phyloP scores from a whole-genome alignment of 2,113 vertebrate species.

The Nothoprocta pentlandii region DNA sequence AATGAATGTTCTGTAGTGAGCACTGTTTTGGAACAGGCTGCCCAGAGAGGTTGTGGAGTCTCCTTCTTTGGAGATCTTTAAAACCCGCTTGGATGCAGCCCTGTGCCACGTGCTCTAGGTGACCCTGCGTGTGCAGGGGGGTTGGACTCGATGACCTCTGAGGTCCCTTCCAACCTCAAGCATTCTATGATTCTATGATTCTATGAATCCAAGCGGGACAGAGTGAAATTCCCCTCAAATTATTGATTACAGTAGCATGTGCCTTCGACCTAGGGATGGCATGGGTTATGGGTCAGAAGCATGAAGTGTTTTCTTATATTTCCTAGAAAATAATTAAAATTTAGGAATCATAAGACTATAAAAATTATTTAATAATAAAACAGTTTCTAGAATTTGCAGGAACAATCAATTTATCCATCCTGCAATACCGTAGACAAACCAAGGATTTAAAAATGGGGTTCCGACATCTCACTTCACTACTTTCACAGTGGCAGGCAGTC shows the following conservation, averaged over 20 bases:
- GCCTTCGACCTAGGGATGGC: neutral
- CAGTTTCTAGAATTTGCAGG: neutral
- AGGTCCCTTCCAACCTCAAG: too few relatives aligned
- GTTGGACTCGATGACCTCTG: too few relatives aligned
- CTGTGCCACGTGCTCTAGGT: too few relatives aligned
- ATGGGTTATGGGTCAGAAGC: neutral
- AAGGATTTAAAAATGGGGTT: neutral
- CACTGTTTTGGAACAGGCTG: neutral
- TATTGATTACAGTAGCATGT: neutral
- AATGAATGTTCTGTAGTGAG: neutral
- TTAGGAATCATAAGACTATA: neutral
- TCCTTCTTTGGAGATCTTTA: too few relatives aligned
- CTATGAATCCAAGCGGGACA: neutral
- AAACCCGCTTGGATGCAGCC: too few relatives aligned
- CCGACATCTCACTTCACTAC: neutral
- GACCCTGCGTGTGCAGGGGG: too few relatives aligned
- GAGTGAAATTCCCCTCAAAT: neutral
- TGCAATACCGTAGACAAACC: neutral
- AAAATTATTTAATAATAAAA: neutral
- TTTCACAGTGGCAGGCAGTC: neutral
- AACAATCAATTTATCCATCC: neutral
- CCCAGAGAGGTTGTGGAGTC: too few relatives aligned
- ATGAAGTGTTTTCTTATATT: neutral
- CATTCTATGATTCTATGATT: too few relatives aligned
- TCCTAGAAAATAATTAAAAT: neutral